Base-by-base conservation (phyloP, 2,888 invertebrate species). In the Anagyrus pseudococci region DNA sequence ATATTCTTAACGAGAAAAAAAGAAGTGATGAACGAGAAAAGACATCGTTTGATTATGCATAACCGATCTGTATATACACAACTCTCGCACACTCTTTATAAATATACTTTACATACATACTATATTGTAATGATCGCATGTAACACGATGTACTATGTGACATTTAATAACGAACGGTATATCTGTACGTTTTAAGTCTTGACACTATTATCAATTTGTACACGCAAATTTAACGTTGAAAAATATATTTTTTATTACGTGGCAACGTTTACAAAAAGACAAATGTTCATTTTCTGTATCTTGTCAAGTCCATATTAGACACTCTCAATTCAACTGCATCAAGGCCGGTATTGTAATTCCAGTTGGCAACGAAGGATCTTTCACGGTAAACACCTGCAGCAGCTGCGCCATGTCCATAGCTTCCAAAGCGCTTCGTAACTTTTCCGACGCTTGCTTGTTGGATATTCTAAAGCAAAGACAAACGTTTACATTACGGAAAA, bases 211-310 rank as follows among this genome's bases (percentile, higher is more conserved):
- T 33, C 49, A 50, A 60, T 52, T 60, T 75, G 72, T 76, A 73
- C 43, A 69, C 58, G 73, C 68, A 69, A 68, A 68, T 74, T 73
- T 70, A 64, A 72, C 71, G 75, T 77, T 77, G 72, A 73, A 73
- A 77, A 76, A 80, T 79, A 80, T 80, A 79, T 80, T 80, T 80
- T 80, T 77, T 79, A 79, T 78, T 79, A 79, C 77, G 71, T 74
- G 73, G 72, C 74, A 68, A 72, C 70, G 72, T 77, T 77, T 77
- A 74, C 73, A 76, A 67, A 76, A 72, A 72, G 54, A 67, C 65
- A 62, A 67, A 65, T 64, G 58, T 67, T 48, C 66, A 68, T 68
- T 62, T 71, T 40, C 58, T n/a, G n/a, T n/a, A n/a, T n/a, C n/a
- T n/a, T 43, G 23, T 29, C 41, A 26, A n/a, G n/a, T n/a, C n/a